These are phyloP conservation scores for Macaria liturata DNA, from an alignment of 2,888 invertebrate species.

Conservation along the genomic window DNA sequence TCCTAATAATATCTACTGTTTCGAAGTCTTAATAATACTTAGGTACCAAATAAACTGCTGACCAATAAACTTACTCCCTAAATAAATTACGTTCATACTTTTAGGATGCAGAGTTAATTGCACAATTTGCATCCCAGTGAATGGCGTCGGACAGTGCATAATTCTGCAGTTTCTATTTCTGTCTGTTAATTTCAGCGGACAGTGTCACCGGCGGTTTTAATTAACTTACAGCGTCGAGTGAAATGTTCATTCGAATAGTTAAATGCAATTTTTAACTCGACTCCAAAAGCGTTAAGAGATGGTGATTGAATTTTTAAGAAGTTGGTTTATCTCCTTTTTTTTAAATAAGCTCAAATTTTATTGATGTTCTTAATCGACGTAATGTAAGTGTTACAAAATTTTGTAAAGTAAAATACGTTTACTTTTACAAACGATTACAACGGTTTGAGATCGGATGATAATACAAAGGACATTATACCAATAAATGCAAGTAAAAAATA, in stretches of 20 bases:
- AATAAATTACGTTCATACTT: conserved; percentile 40
- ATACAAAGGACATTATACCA: conserved; percentile 13
- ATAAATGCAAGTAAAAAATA: background rate
- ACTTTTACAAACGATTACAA: conserved; percentile 8
- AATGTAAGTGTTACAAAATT: too few relatives aligned
- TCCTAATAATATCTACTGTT: too few relatives aligned
- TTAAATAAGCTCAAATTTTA: too few relatives aligned
- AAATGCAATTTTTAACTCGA: conserved; percentile 5
- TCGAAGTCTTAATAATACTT: too few relatives aligned
- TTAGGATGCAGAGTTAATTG: conserved; percentile 39
- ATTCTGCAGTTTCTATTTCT: conserved; percentile 36
- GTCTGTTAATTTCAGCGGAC: conserved; percentile 33
- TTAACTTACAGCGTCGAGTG: conserved; percentile 24
- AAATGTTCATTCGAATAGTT: conserved; percentile 11
- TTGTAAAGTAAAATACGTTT: background rate
- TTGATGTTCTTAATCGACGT: too few relatives aligned
- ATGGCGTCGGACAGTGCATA: conserved; percentile 32
- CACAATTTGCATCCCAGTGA: conserved; percentile 24
- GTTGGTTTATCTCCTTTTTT: too few relatives aligned
- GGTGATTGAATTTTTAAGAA: too few relatives aligned
- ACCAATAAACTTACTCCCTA: conserved; percentile 6
- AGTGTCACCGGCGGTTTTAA: conserved; percentile 39
- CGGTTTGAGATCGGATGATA: conserved; percentile 8
- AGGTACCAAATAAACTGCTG: too few relatives aligned
- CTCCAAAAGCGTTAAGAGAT: background rate